Evolutionary conservation across 2,797 vertebrate genomes (phyloP).

Genomic region (Oceanodroma leucorhoa): DNA sequence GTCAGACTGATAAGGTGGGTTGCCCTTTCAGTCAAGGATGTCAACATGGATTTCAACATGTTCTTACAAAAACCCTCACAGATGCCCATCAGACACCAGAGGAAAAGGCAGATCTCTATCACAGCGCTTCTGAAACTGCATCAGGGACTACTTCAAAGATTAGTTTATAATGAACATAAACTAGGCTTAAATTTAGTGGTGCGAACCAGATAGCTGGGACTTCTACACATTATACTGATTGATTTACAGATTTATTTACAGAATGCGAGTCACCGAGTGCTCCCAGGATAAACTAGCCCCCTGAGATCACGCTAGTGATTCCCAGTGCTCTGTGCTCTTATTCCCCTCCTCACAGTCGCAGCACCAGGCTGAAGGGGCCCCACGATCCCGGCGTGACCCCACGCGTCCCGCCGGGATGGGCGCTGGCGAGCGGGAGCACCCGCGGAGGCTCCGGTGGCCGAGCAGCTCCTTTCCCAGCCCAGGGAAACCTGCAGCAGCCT

Average conservation of each 20-base stretch:
- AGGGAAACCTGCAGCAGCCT: not conserved
- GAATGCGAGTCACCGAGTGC: not conserved
- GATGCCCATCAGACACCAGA: not conserved
- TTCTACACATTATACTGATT: fast-evolving
- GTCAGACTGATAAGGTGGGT: not conserved
- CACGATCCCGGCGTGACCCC: fast-evolving
- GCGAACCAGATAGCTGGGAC: not conserved
- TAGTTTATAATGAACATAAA: fast-evolving
- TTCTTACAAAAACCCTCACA: not conserved
- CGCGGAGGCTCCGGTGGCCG: too few species aligned
- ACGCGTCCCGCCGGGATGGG: fast-evolving
- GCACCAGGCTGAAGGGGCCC: not conserved
- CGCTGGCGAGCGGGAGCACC: not conserved
- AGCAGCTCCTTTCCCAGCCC: not conserved
- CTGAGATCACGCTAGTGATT: fast-evolving
- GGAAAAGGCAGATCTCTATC: not conserved
- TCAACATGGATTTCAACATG: fast-evolving
- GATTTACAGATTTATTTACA: not conserved
- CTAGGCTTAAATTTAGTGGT: not conserved
- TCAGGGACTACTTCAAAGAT: not conserved
- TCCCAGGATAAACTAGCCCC: not conserved
- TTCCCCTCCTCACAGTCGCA: fast-evolving
- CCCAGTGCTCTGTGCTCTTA: not conserved
- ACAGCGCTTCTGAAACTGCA: fast-evolving
- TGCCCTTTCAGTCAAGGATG: not conserved